Evolutionary conservation across 2,888 invertebrate genomes (phyloP).

Genomic region (Schrankia costaestrigalis): DNA sequence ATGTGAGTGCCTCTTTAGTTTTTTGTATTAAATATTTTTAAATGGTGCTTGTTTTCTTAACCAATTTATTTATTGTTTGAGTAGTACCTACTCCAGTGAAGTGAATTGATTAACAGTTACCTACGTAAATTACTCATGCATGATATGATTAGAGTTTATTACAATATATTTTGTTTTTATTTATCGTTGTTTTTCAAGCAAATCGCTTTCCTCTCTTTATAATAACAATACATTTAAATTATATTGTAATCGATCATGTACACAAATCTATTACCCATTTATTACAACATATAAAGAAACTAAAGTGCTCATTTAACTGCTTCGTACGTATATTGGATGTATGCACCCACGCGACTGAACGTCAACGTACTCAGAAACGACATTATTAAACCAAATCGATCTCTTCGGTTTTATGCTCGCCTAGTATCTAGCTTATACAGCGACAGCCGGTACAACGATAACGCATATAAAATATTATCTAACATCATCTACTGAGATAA

Average conservation of each 20-base stretch:
- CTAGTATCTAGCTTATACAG: conserved; percentile 52
- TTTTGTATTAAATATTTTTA: conserved; percentile 30
- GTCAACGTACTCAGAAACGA: conserved; percentile 42
- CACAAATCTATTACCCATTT: no score
- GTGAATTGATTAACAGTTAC: no score
- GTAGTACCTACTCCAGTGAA: no score
- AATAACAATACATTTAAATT: no score
- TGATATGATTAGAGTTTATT: no score
- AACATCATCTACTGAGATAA: conserved; percentile 33
- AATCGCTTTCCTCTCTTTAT: no score
- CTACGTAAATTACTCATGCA: no score
- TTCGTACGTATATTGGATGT: conserved; percentile 14
- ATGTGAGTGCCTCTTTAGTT: conserved; percentile 39
- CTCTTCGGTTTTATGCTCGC: conserved; percentile 56
- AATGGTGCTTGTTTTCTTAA: conserved; percentile 20
- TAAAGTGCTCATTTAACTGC: conserved; percentile 36
- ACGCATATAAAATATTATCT: conserved; percentile 38
- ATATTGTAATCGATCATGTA: no score
- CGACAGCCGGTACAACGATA: conserved; percentile 46
- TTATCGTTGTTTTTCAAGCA: no score
- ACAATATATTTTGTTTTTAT: no score
- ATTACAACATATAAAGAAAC: conserved; percentile 29
- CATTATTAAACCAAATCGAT: conserved; percentile 55
- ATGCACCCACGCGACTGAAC: conserved; percentile 25
- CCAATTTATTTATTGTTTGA: background rate